Percentiles rank a stretch among this genome's conserved stretches.
These are phyloP conservation scores for Drosophila pseudoobscura DNA, from an alignment of 1,140 invertebrate genomes.

Conservation along the genomic window DNA sequence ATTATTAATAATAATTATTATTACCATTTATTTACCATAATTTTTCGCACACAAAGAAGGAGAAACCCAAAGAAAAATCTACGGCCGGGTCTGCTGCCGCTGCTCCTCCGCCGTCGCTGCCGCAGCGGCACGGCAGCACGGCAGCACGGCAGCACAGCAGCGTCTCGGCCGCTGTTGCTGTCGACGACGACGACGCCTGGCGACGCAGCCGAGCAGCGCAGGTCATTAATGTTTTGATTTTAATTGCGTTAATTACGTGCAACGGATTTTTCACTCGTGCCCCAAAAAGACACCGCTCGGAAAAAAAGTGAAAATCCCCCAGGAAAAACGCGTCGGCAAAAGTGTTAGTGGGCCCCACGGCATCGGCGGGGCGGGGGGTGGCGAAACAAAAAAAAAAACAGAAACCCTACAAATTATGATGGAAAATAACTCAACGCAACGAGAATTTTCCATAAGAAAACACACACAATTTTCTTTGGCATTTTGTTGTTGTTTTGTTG, in stretches of 20 bases:
- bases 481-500: background rate
- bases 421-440: constrained; percentile 14
- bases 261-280: constrained; percentile 75
- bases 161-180: constrained; percentile 19
- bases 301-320: constrained; percentile 24
- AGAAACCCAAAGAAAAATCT: too few relatives aligned
- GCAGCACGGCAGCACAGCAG: constrained; percentile 19
- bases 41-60: background rate
- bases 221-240: constrained; percentile 83
- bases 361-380: too few relatives aligned
- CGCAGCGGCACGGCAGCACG: constrained; percentile 5
- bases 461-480: background rate
- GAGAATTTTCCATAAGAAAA: constrained; percentile 11
- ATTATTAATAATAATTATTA: background rate
- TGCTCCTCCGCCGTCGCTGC: too few relatives aligned
- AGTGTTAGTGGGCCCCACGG: too few relatives aligned
- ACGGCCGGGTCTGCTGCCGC: too few relatives aligned
- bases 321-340: constrained; percentile 5
- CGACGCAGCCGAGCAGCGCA: constrained; percentile 49
- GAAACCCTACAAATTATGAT: constrained; percentile 16
- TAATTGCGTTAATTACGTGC: constrained; percentile 83
- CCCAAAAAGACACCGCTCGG: constrained; percentile 2
- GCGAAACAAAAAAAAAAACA: background rate
- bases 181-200: constrained; percentile 30
- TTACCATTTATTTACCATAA: background rate